These are phyloP conservation scores for Pao palembangensis DNA, from an alignment of 2,113 vertebrate genomes.

Conservation along the genomic window DNA sequence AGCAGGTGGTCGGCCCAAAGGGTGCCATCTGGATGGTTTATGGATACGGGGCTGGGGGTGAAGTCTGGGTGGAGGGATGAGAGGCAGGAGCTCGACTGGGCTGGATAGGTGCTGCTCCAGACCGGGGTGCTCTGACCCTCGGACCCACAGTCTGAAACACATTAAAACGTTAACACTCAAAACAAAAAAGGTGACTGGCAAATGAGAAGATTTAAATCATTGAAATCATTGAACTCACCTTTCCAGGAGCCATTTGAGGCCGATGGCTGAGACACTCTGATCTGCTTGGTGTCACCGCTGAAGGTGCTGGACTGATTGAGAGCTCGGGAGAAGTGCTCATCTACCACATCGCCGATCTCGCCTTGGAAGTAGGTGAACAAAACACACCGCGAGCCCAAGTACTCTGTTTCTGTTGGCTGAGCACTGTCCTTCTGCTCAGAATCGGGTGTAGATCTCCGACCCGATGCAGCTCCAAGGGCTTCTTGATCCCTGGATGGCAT, in stretches of 20 bases:
- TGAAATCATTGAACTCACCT: constrained; percentile 72
- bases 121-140: constrained; percentile 83
- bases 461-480: constrained; percentile 66
- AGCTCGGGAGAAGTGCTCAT: constrained; percentile 96
- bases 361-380: constrained; percentile 99
- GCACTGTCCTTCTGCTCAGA: constrained; percentile 78
- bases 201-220: neutral
- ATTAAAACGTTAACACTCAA: neutral
- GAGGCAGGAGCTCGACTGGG: constrained; percentile 81
- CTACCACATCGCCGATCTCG: constrained; percentile 92
- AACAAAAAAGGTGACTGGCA: neutral
- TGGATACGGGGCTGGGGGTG: constrained; percentile 78
- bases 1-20: constrained; percentile 87
- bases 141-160: constrained; percentile 66
- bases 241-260: constrained; percentile 77
- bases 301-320: constrained; percentile 88
- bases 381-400: constrained; percentile 95
- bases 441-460: constrained; percentile 30
- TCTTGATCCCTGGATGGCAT: constrained; percentile 53
- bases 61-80: constrained; percentile 86
- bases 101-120: constrained; percentile 87
- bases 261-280: constrained; percentile 68
- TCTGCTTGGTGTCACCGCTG: constrained; percentile 79
- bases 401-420: constrained; percentile 92
- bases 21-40: constrained; percentile 79